These are phyloP conservation scores for Fragum sueziense DNA, from an alignment of 2,888 invertebrate genomes.

Conservation along the genomic window DNA sequence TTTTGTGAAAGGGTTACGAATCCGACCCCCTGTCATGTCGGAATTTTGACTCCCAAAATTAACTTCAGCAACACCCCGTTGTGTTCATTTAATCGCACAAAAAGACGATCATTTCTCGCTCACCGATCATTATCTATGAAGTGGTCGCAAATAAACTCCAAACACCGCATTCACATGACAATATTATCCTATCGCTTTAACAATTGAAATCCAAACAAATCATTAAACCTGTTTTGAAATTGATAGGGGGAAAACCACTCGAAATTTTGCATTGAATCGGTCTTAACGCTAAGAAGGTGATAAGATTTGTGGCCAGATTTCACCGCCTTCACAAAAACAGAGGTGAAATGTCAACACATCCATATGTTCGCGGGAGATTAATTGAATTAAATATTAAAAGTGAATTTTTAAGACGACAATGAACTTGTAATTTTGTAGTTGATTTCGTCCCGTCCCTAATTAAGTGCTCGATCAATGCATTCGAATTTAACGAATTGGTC, in stretches of 20 bases:
- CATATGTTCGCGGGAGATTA: constrained; percentile 47
- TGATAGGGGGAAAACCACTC: constrained; percentile 42
- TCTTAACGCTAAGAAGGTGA: constrained; percentile 1
- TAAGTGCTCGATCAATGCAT: constrained; percentile 11
- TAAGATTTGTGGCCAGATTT: constrained; percentile 18
- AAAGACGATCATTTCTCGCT: constrained; percentile 19
- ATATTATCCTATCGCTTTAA: constrained; percentile 16
- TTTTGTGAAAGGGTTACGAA: too few relatives aligned
- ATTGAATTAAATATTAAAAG: constrained; percentile 55
- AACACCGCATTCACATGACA: constrained; percentile 33
- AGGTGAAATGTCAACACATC: constrained; percentile 54
- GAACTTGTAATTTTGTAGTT: constrained; percentile 21
- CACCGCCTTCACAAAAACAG: constrained; percentile 10
- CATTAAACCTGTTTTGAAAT: constrained; percentile 55
- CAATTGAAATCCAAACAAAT: constrained; percentile 59
- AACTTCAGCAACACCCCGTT: constrained; percentile 37
- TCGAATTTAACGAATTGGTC: background rate
- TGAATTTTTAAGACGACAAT: constrained; percentile 30
- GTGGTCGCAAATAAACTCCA: constrained; percentile 42
- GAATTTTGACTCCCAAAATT: constrained; percentile 41
- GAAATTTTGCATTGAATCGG: constrained; percentile 21
- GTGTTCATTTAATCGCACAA: constrained; percentile 54
- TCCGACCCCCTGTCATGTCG: background rate
- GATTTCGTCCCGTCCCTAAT: constrained; percentile 14
- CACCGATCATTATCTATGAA: constrained; percentile 44